Conservation (phyloP, 30 jellyfish, hydroid and myxozoan species). For the Hydra vulgaris region DNA sequence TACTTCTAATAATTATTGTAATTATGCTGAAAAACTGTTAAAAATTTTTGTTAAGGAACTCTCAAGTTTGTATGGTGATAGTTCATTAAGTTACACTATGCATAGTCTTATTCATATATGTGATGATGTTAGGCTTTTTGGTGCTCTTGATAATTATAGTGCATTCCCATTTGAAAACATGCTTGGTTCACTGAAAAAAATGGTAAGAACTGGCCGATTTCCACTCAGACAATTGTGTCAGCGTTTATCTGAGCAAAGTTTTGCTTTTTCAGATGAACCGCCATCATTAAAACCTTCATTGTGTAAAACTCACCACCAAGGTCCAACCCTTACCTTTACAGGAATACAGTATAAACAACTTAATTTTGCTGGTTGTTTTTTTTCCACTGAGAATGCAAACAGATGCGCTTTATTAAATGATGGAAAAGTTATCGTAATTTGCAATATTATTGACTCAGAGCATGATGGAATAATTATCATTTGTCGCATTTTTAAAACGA, state of each 20-base stretch:
- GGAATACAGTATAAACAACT: neutral
- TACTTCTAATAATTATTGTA: neutral
- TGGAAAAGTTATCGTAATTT: neutral
- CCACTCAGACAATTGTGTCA: neutral
- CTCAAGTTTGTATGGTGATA: neutral
- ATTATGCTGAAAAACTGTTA: neutral
- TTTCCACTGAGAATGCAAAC: neutral
- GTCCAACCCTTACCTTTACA: neutral
- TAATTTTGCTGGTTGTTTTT: neutral
- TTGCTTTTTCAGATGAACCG: neutral
- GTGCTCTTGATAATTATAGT: neutral
- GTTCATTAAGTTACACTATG: neutral
- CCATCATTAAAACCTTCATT: neutral
- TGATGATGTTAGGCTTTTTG: neutral
- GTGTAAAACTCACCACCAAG: neutral
- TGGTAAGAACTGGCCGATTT: neutral
- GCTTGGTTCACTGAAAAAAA: neutral
- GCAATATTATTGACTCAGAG: neutral
- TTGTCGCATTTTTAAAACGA: neutral
- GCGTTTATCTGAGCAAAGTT: neutral
- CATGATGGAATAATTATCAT: neutral
- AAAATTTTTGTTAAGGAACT: neutral
- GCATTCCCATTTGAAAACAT: neutral
- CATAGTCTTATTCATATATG: neutral
- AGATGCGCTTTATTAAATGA: neutral